Evolutionary conservation across 2,113 vertebrate species (phyloP).

Genomic region (Coturnix japonica): DNA sequence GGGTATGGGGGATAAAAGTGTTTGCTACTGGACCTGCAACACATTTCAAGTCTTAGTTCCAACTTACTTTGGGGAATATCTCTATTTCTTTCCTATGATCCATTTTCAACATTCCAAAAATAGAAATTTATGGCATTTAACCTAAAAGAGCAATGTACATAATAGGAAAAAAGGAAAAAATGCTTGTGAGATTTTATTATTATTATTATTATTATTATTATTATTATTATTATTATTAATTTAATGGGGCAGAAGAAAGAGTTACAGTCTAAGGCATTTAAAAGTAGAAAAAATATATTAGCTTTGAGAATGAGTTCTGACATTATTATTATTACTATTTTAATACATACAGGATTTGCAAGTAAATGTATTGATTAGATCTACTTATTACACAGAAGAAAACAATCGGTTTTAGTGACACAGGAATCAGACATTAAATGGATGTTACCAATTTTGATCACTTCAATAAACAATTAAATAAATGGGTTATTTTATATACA

Average conservation of each 20-base stretch:
- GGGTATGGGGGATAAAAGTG: not conserved
- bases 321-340: not conserved
- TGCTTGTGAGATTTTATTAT: not conserved
- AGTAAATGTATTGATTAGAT: not conserved
- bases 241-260: not conserved
- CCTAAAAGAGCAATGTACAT: not conserved
- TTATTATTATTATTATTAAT: no score
- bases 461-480: conserved; percentile 27
- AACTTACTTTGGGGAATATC: not conserved
- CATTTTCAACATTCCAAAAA: not conserved
- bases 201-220: no score
- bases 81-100: not conserved
- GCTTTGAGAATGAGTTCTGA: not conserved
- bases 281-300: not conserved
- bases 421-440: not conserved
- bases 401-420: not conserved
- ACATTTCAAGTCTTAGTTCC: not conserved
- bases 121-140: not conserved
- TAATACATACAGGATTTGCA: not conserved
- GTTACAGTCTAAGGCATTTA: not conserved
- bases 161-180: not conserved
- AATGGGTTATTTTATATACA: not conserved
- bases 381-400: not conserved
- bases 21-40: not conserved
- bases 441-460: not conserved